phyloP scores from a whole-genome alignment of 92 coral and sea anemone genomes.

The Bergia sp. region DNA sequence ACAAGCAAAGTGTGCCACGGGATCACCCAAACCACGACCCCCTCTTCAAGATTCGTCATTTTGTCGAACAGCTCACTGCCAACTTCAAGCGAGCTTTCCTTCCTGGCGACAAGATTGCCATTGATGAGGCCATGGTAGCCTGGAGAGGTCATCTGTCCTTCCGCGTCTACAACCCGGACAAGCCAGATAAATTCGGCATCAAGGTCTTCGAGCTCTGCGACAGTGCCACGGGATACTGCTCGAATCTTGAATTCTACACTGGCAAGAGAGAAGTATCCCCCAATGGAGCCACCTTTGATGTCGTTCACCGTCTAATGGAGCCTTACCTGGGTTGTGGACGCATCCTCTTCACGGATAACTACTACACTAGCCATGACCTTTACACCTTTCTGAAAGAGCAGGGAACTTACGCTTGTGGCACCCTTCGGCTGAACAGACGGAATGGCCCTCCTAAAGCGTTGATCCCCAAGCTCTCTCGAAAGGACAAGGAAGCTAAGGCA shows the following conservation, averaged over 20 bases:
- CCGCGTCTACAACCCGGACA: constrained; percentile 14
- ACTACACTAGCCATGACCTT: constrained; percentile 20
- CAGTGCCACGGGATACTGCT: constrained; percentile 32
- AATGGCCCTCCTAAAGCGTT: background rate
- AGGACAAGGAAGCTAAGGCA: background rate
- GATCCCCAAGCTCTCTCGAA: background rate
- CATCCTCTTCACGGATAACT: background rate
- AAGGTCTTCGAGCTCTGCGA: constrained; percentile 43
- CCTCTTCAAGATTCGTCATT: background rate
- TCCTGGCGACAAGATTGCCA: background rate
- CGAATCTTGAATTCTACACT: constrained; percentile 20
- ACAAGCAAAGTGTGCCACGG: background rate
- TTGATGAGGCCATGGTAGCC: constrained; percentile 45
- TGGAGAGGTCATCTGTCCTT: constrained; percentile 20
- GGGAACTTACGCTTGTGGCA: constrained; percentile 37
- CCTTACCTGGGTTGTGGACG: background rate
- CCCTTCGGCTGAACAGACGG: background rate
- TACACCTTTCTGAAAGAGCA: constrained; percentile 13
- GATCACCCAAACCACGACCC: background rate
- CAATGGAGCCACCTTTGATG: background rate
- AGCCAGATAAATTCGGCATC: too few species aligned
- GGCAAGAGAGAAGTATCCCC: background rate
- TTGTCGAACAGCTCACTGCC: background rate
- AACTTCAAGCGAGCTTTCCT: background rate
- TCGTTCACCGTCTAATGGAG: background rate